phyloP scores from a whole-genome alignment of 2,888 invertebrate species.

The Brachyptera putata region DNA sequence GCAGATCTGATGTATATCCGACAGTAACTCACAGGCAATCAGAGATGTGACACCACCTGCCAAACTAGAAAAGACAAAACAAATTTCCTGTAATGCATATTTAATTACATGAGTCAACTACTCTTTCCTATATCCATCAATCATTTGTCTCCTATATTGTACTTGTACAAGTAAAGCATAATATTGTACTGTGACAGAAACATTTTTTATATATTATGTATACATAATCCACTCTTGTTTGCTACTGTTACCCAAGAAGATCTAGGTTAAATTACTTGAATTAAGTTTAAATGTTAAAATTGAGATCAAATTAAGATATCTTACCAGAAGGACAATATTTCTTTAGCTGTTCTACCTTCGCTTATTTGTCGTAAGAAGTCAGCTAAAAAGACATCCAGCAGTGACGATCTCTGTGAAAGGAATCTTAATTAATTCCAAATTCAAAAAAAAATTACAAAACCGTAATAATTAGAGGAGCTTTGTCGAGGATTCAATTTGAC shows the following conservation, averaged over 20 bases:
- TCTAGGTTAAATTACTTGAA: too few species aligned
- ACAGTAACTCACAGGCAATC: constrained; percentile 59
- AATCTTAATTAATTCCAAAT: not conserved
- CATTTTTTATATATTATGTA: constrained; percentile 15
- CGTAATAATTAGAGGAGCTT: not conserved
- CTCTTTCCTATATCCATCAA: too few species aligned
- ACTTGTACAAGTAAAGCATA: too few species aligned
- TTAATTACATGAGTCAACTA: too few species aligned
- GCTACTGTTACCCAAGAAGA: too few species aligned
- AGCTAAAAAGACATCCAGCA: constrained; percentile 61
- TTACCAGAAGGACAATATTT: constrained; percentile 59
- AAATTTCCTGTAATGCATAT: too few species aligned
- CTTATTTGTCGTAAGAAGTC: constrained; percentile 57
- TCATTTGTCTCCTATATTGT: too few species aligned
- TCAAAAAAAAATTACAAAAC: not conserved
- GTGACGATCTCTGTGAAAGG: constrained; percentile 57
- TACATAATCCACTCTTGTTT: too few species aligned
- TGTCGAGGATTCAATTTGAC: too few species aligned
- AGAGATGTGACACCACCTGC: constrained; percentile 57
- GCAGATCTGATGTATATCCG: constrained; percentile 55
- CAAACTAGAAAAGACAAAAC: constrained; percentile 45
- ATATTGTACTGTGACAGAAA: not conserved
- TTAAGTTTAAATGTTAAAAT: too few species aligned
- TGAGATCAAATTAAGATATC: too few species aligned
- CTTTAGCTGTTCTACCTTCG: constrained; percentile 54